Evolutionary conservation across 1,140 invertebrate species (phyloP).

Genomic region (Goniozus legneri): DNA sequence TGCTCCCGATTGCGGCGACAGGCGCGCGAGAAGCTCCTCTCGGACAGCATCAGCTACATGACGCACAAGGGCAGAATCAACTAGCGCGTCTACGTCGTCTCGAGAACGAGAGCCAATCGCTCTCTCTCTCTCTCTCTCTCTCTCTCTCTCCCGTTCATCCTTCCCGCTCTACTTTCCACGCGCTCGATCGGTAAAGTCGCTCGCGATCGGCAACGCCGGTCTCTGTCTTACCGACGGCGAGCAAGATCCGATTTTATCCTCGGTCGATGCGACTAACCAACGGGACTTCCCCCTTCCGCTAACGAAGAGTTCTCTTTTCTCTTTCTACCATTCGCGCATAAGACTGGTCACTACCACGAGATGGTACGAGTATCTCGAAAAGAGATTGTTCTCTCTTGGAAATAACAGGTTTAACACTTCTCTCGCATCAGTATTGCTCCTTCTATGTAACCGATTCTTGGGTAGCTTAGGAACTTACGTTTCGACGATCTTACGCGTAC

Average conservation of each 20-base stretch:
- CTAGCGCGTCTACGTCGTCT: slow-evolving; percentile 40
- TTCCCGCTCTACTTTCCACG: no score
- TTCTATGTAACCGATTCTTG: no score
- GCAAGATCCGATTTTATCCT: slow-evolving; percentile 6
- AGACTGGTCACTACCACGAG: no score
- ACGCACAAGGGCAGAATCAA: slow-evolving; percentile 71
- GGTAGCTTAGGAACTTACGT: no score
- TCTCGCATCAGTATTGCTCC: no score
- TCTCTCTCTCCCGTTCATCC: background rate
- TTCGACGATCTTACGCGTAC: no score
- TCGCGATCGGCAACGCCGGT: background rate
- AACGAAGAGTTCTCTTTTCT: no score
- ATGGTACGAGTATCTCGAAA: no score
- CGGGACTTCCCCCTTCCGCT: no score
- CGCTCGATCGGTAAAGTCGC: background rate
- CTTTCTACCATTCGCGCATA: no score
- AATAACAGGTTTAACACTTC: no score
- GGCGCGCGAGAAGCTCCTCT: slow-evolving; percentile 52
- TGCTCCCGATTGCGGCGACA: slow-evolving; percentile 66
- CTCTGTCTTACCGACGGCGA: background rate
- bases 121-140: background rate
- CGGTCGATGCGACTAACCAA: background rate
- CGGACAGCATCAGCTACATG: slow-evolving; percentile 64
- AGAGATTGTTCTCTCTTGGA: no score
- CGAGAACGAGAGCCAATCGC: slow-evolving; percentile 7